Base-by-base conservation (phyloP, 2,797 vertebrate species). In the Ptychadena robeensis region DNA sequence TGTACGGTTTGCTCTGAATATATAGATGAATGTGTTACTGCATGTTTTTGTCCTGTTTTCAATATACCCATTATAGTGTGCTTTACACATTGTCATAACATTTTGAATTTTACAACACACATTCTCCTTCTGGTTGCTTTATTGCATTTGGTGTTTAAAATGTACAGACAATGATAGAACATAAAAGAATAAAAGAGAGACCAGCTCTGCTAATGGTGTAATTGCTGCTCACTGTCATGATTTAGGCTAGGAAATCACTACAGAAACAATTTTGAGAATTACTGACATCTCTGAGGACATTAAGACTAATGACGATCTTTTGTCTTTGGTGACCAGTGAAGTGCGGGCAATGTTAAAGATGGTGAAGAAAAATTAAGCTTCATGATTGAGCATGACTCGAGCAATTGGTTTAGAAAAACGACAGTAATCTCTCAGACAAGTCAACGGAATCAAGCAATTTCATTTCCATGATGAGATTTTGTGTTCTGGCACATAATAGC, bases 221-320 rank as follows among this genome's bases (percentile, higher is more conserved):
- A 81, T 81, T 63, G 10, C 57, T 65, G 59, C 59, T 73, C 28
- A 44, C 59, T 72, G 68, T 64, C 35, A 34, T 70, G 59, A 18
- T 48, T 69, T 30, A 40, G 79, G 38, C 37, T 73, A 9, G 11
- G 53, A 72, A 66, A 81, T 81, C 79, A 67, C 70, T 81, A 34
- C 14, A 66, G 38, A 73, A 81, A 61, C 79, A 73, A 73, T 73
- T 35, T 11, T 73, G 38, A 64, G 61, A 73, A 81, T 73, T 81
- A 67, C 70, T 25, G 40, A 12, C 59, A 25, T 73, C 69, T 81
- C 31, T 27, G 34, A 73, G 38, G 38, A 73, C 79, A 73, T 81
- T 81, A 73, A 81, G 61, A 73, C 70, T 81, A 81, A 81, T 81
- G 71, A 15, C 3, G 37, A 65, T 73, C 35, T 65, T 48, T 73